Base-by-base conservation (phyloP, 2,797 vertebrate species). In the Typhlichthys eigenmanni region DNA sequence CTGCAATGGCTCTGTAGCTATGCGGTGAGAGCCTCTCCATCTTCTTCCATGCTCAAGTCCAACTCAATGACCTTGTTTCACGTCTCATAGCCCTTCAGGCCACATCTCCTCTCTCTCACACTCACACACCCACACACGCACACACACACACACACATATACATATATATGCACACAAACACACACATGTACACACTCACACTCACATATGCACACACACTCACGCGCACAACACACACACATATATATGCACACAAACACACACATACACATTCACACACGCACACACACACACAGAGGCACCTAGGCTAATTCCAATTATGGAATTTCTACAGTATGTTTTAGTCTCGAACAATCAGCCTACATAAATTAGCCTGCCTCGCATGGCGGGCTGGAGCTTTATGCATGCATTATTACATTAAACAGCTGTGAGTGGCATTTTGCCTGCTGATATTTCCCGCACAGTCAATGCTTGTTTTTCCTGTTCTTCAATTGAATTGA, bases 391-490 rank as follows among this genome's bases (percentile, higher is more conserved):
- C 53, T 68, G 17, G 65, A 58, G 69, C 59, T 59, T 66, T 58
- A 72, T 79, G 69, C 55, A 2, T 73, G 68, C 56, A 61, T 78
- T 79, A 86, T 82, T 85, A 64, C 68, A 82, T 78, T 81, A 75
- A 86, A 85, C 81, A 85, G 72, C 82, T 83, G 73, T 66, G 75
- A 84, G 69, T 72, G 56, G 62, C 71, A 48, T 81, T 79, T 69
- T 62, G 24, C 54, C 53, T 12, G 55, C 51, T 71, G 71, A 67
- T 81, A 60, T 70, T 76, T 74, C 66, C 55, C 13, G 73, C 61
- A 56, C 46, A 48, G 62, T 76, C 54, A 60, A 60, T 17, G 48
- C 47, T 48, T 68, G 19, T 19, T 19, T 68, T 50, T 65, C 59
- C 16, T 64, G 58, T 55, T 58, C 17, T 52, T 4, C 19, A 19